Evolutionary conservation across 53 echinoderm and acorn worm genomes (phyloP).

Genomic region (Patiria pectinifera): DNA sequence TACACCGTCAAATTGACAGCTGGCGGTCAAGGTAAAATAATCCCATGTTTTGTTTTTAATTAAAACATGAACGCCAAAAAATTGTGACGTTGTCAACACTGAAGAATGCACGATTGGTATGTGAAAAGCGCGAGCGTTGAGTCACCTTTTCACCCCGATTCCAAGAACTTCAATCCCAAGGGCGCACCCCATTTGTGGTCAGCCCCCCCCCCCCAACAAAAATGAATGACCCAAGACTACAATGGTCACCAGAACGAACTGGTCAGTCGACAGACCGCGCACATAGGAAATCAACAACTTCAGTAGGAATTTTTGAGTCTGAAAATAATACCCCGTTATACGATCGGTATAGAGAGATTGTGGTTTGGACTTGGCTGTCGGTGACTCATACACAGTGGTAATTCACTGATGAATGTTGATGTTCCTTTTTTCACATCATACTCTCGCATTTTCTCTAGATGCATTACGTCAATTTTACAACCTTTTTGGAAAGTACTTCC

Average conservation of each 20-base stretch:
- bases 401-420: too few relatives aligned
- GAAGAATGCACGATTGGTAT: slow-evolving; percentile 31
- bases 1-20: not conserved
- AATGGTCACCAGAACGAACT: not conserved
- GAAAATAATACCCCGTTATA: not conserved
- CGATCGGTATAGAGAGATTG: not conserved
- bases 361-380: not conserved
- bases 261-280: too few relatives aligned
- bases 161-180: not conserved
- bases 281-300: too few relatives aligned
- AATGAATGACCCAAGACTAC: slow-evolving; percentile 21
- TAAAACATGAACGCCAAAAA: slow-evolving; percentile 19
- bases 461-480: not conserved
- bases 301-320: too few relatives aligned
- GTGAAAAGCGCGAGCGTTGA: not conserved
- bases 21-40: slow-evolving; percentile 18
- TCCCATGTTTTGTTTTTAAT: slow-evolving; percentile 25
- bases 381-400: not conserved
- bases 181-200: not conserved
- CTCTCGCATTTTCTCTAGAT: not conserved
- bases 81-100: slow-evolving; percentile 20
- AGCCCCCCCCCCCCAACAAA: not conserved
- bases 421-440: too few relatives aligned
- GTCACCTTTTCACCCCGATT: slow-evolving; percentile 50
- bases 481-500: not conserved